These are phyloP conservation scores for Danio aesculapii DNA, from an alignment of 2,797 vertebrate genomes.

Conservation along the genomic window DNA sequence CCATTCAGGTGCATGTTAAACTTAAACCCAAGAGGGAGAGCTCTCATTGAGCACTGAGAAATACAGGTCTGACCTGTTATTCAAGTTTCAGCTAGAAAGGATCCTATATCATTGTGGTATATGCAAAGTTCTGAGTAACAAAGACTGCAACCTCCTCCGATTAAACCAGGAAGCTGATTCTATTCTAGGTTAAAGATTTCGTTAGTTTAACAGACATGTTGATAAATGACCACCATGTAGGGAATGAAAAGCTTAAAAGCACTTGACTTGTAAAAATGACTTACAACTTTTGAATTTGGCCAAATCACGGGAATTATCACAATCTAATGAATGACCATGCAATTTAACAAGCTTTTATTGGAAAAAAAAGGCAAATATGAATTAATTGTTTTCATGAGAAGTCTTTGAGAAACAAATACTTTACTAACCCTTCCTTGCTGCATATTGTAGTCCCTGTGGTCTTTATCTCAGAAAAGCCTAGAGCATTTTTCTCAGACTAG, in stretches of 20 bases:
- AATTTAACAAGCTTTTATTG: background rate
- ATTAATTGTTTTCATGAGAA: background rate
- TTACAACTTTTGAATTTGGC: background rate
- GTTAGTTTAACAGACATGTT: conserved; percentile 37
- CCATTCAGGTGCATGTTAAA: background rate
- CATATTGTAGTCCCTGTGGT: background rate
- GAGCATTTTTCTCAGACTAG: conserved; percentile 37
- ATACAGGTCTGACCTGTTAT: conserved; percentile 62
- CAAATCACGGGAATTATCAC: too few species aligned
- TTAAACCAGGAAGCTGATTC: background rate
- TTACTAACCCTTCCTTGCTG: background rate
- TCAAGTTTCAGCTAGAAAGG: conserved; percentile 56
- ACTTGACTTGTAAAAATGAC: background rate
- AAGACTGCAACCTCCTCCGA: background rate
- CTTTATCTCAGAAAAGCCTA: conserved; percentile 33
- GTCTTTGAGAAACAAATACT: background rate
- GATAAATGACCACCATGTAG: background rate
- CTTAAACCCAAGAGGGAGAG: conserved; percentile 14
- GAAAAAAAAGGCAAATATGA: background rate
- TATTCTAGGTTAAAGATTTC: background rate
- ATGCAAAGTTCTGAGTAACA: background rate
- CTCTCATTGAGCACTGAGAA: background rate
- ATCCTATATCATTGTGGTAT: background rate
- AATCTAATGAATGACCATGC: background rate
- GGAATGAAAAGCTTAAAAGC: background rate